Evolutionary conservation across 2,113 vertebrate genomes (phyloP).

Genomic region (Drymodes brunneopygia): DNA sequence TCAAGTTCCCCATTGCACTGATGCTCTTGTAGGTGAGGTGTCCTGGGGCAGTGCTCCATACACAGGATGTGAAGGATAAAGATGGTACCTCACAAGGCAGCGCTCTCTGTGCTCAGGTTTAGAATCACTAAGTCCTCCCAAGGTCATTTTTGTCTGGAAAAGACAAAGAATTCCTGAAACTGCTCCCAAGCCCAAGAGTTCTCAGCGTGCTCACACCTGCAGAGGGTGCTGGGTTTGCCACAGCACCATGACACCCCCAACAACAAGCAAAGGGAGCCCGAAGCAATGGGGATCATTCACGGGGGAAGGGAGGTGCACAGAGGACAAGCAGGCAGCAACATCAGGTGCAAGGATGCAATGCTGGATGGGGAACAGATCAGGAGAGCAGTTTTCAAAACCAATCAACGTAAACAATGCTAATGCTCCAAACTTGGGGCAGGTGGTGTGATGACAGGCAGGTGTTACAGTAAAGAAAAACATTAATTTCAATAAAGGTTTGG

Average conservation of each 20-base stretch:
- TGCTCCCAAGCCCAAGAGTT: not conserved
- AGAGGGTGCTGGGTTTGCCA: not conserved
- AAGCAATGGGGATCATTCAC: not conserved
- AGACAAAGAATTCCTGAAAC: not conserved
- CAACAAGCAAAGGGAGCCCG: not conserved
- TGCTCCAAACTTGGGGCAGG: not conserved
- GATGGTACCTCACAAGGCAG: not conserved
- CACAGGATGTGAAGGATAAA: fast-evolving
- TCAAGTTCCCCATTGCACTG: not conserved
- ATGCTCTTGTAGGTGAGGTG: not conserved
- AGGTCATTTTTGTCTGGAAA: not conserved
- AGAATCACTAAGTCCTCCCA: not conserved
- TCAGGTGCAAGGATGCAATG: not conserved
- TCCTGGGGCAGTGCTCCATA: not conserved
- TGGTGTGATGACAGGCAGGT: not conserved
- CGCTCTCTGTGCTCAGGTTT: not conserved
- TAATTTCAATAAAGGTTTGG: not conserved
- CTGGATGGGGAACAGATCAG: not conserved
- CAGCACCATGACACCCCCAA: not conserved
- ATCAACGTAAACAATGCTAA: not conserved
- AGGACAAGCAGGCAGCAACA: not conserved
- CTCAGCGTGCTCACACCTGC: not conserved
- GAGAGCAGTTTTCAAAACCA: not conserved
- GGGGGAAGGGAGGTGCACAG: not conserved
- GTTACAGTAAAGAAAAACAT: not conserved